These are phyloP conservation scores for Cynoglossus semilaevis DNA, from an alignment of 2,113 vertebrate species.

Conservation along the genomic window DNA sequence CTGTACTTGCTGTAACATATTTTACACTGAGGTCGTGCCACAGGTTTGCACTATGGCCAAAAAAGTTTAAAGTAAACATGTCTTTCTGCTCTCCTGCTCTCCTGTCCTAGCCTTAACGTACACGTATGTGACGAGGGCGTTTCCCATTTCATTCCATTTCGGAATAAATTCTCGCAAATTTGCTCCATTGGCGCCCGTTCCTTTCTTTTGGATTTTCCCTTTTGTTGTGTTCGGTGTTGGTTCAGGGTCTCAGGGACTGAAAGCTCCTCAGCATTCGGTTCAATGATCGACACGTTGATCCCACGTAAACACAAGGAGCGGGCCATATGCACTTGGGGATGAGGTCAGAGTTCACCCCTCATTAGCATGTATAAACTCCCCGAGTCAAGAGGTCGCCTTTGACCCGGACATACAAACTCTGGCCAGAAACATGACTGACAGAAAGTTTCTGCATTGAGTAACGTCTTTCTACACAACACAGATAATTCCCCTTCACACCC, in stretches of 20 bases:
- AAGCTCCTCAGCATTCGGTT: constrained; percentile 21
- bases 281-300: constrained; percentile 48
- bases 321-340: constrained; percentile 61
- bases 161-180: background rate
- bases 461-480: constrained; percentile 5
- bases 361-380: constrained; percentile 72
- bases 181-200: background rate
- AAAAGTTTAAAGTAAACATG: too few relatives aligned
- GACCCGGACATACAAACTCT: constrained; percentile 64
- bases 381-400: constrained; percentile 70
- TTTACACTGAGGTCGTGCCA: too few relatives aligned
- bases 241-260: constrained; percentile 22
- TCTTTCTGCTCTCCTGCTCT: too few relatives aligned
- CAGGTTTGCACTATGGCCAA: too few relatives aligned
- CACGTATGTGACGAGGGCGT: too few relatives aligned
- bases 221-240: constrained; percentile 7
- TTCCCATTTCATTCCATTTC: too few relatives aligned
- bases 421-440: constrained; percentile 54
- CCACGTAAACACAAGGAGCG: constrained; percentile 43
- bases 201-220: background rate
- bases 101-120: too few relatives aligned
- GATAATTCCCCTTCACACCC: too few relatives aligned
- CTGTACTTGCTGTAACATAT: too few relatives aligned
- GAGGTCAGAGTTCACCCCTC: constrained; percentile 68
- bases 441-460: constrained; percentile 44